A percentile compares a stretch with the other conserved stretches of the same genome.
phyloP scores from a whole-genome alignment of 2,797 vertebrate genomes.

The Gambelia wislizenii region DNA sequence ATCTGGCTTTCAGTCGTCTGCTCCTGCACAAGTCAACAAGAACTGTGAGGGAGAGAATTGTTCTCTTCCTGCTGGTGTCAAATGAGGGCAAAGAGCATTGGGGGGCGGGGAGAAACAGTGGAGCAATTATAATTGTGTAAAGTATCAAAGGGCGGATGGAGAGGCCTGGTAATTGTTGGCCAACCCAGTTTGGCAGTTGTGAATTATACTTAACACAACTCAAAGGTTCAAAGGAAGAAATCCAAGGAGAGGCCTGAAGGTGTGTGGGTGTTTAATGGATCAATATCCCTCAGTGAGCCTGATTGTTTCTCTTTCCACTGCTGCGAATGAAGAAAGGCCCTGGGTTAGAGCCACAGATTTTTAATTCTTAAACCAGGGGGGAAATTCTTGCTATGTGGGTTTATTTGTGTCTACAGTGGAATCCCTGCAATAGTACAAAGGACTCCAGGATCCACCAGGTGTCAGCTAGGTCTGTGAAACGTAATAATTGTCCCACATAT shows the following conservation, averaged over 20 bases:
- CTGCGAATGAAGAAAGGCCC: neutral
- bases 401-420: neutral
- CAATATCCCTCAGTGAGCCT: neutral
- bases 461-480: neutral
- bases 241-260: neutral
- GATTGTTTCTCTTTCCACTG: neutral
- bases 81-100: conserved; percentile 7
- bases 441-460: neutral
- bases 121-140: neutral
- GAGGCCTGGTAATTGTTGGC: neutral
- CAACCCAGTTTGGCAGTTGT: neutral
- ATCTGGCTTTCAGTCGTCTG: neutral
- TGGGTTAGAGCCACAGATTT: neutral
- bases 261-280: conserved; percentile 1
- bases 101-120: neutral
- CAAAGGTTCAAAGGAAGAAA: neutral
- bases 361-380: neutral
- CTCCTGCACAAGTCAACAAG: neutral
- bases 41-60: neutral
- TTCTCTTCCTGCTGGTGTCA: conserved; percentile 4
- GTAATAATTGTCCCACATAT: neutral
- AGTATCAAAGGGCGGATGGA: neutral
- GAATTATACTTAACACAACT: neutral
- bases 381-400: neutral
- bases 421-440: neutral